Conservation (phyloP, 2,113 vertebrate species). For the Silurus meridionalis region DNA sequence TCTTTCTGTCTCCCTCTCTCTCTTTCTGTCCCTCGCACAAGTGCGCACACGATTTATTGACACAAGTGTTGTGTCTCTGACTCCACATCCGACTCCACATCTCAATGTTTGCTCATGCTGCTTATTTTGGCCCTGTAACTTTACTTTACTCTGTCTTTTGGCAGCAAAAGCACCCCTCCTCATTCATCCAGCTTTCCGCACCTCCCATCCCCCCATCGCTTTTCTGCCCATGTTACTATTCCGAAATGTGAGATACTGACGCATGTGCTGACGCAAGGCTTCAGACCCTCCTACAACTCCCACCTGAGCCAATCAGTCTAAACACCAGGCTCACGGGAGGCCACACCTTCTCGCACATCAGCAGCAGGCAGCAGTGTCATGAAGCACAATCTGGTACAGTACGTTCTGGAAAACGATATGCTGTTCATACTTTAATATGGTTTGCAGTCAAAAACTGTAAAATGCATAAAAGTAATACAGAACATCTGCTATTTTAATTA, state of each 20-base stretch:
- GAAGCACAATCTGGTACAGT: background rate
- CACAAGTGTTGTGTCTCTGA: background rate
- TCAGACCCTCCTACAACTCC: conserved; percentile 13
- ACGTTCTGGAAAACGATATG: background rate
- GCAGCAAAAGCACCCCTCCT: background rate
- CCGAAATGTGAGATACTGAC: conserved; percentile 50
- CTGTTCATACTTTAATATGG: background rate
- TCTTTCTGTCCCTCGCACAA: conserved; percentile 23
- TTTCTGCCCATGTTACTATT: conserved; percentile 46
- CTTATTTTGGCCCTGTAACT: conserved; percentile 15
- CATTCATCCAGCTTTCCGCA: conserved; percentile 33
- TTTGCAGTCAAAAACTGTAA: background rate
- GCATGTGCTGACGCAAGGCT: conserved; percentile 43
- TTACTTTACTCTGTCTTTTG: conserved; percentile 22
- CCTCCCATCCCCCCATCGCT: conserved; percentile 14
- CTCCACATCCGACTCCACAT: background rate
- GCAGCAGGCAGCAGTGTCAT: background rate
- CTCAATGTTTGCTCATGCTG: background rate
- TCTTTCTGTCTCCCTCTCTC: conserved; percentile 38
- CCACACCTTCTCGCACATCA: conserved; percentile 12
- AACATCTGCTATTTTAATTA: background rate
- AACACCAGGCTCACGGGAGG: background rate
- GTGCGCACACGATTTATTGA: conserved; percentile 6
- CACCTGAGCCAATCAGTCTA: conserved; percentile 41
- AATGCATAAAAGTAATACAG: background rate